Evolutionary conservation across 2,113 vertebrate genomes (phyloP).

Genomic region (Copsychus sechellarum): DNA sequence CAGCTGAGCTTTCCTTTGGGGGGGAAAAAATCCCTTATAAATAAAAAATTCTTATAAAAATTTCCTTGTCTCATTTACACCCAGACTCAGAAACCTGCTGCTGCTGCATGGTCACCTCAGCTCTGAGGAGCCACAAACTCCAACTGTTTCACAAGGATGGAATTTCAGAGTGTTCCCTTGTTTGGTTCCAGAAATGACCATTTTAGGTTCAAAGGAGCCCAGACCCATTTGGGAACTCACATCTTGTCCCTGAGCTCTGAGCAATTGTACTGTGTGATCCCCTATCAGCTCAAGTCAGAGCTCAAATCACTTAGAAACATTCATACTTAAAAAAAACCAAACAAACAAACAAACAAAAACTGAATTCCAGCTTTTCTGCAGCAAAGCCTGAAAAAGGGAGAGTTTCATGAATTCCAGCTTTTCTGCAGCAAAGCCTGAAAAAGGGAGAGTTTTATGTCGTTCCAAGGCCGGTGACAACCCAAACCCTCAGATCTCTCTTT

Average conservation of each 20-base stretch:
- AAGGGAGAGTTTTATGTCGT: accelerated
- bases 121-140: background rate
- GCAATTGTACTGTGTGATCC: background rate
- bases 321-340: background rate
- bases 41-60: background rate
- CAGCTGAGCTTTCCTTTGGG: background rate
- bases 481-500: background rate
- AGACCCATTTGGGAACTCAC: background rate
- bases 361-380: background rate
- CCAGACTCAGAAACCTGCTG: background rate
- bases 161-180: background rate
- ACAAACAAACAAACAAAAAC: too few species aligned
- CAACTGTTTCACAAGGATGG: background rate
- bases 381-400: background rate
- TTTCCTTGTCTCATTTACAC: background rate
- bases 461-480: conserved; percentile 2
- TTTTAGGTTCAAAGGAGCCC: background rate
- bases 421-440: background rate
- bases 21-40: background rate
- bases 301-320: background rate
- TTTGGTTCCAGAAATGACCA: background rate
- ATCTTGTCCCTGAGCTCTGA: background rate
- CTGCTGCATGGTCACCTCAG: background rate
- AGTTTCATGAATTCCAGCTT: background rate
- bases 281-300: background rate